Evolutionary conservation across 2,888 invertebrate genomes (phyloP), one percentile per base, ranked within the genome.

Genomic region (Polyommatus iphigenia): DNA sequence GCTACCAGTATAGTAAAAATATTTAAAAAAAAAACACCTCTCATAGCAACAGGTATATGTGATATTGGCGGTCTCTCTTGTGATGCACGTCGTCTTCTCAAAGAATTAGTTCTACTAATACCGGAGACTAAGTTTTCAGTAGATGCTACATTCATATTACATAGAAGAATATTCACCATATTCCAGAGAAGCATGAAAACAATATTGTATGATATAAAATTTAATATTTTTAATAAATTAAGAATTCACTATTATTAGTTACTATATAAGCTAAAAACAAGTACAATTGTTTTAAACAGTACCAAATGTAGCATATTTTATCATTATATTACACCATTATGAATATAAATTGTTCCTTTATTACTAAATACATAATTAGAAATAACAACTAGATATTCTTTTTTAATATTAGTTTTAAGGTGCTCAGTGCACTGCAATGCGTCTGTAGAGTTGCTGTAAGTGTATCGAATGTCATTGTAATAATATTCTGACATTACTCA

Each of bases 31-130:
- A 71, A 78, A 73, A 54, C 81, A 91, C 92, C 91, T 89, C 91
- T 88, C 89, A 91, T 91, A 13, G 94, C 91, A 4, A 94, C 91
- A 0, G 94, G 94, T 83, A 94, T 94, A 50, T 94, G 93, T 1
- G 93, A 92, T 7, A 90, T 86, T 0, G 93, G 91, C 24, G 94
- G 93, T 24, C 93, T 82, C 80, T 94, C 94, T 80, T 93, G 93
- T 5, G 94, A 94, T 0, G 92, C 90, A 0, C 93, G 84, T 0
- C 93, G 84, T 6, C 92, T 80, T 0, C 93, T 82, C 78, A 93
- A 78, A 0, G 93, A 93, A 15, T 89, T 89, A 0, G 87, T 87
- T 1, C 93, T 85, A 79, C 87, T 90, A 0, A 90, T 78, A 0
- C 91, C 91, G 0, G 89, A 88, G 0, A 92, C 89, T 20, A 94